A percentile compares a stretch with the other conserved stretches of the same genome.
These are phyloP conservation scores for Cryptotermes secundus DNA, from an alignment of 1,140 invertebrate genomes.

Conservation along the genomic window DNA sequence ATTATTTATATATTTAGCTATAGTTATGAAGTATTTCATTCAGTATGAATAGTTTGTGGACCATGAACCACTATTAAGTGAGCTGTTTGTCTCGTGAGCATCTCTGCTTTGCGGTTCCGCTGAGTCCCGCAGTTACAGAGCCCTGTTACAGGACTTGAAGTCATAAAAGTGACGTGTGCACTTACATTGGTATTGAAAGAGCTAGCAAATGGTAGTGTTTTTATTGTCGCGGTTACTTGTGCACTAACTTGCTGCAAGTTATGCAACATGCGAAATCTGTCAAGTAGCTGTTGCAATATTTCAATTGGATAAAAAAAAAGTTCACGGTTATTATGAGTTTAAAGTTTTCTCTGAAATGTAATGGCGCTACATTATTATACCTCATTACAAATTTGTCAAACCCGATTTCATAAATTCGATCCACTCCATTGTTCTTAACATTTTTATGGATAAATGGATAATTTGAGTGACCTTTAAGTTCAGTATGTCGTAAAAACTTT, in stretches of 20 bases:
- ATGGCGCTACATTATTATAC: background rate
- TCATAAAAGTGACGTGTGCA: background rate
- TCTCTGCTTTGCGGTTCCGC: too few relatives aligned
- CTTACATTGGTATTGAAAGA: background rate
- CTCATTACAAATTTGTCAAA: conserved; percentile 18
- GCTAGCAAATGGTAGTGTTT: too few relatives aligned
- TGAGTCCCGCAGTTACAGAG: too few relatives aligned
- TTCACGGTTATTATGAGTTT: background rate
- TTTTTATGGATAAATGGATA: conserved; percentile 1
- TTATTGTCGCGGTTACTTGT: background rate
- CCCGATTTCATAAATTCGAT: conserved; percentile 7
- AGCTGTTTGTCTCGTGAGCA: too few relatives aligned
- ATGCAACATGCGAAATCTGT: background rate
- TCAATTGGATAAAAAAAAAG: background rate
- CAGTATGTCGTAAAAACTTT: background rate
- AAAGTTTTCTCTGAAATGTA: background rate
- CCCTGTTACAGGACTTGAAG: background rate
- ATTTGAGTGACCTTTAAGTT: background rate
- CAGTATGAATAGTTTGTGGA: too few relatives aligned
- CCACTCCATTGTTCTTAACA: conserved; percentile 10
- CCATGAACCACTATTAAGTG: too few relatives aligned
- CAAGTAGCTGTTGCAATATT: background rate
- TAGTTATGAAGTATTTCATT: too few relatives aligned
- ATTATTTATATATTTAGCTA: too few relatives aligned
- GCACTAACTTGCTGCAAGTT: background rate